Conservation (phyloP, 1,140 invertebrate species). For the Conopomorpha cramerella region DNA sequence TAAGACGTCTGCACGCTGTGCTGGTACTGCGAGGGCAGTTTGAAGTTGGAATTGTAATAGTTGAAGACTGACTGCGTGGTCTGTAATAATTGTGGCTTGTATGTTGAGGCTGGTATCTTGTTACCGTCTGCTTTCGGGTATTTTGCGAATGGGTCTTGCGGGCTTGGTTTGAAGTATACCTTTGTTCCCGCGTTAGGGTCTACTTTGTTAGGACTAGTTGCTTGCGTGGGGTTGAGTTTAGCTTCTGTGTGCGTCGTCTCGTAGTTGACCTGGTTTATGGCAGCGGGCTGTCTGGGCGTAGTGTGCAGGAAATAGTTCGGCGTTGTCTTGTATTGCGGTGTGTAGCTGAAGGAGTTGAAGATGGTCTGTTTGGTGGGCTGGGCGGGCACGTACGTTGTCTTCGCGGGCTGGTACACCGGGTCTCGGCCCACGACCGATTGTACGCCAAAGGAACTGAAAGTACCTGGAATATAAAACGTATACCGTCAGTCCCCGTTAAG, state of each 20-base stretch:
- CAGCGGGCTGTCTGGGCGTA: constrained; percentile 33
- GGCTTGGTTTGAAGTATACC: constrained; percentile 44
- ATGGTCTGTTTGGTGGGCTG: constrained; percentile 39
- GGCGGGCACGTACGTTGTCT: constrained; percentile 31
- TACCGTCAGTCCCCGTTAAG: no score
- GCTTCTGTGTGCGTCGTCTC: constrained; percentile 29
- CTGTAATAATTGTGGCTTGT: constrained; percentile 31
- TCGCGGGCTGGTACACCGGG: constrained; percentile 24
- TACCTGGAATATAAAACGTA: constrained; percentile 44
- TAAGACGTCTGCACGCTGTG: constrained; percentile 12
- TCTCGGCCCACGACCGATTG: constrained; percentile 49
- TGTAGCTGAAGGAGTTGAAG: constrained; percentile 40
- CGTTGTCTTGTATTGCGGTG: constrained; percentile 33
- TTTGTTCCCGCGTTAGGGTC: constrained; percentile 37
- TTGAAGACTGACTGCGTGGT: constrained; percentile 26
- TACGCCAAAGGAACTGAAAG: constrained; percentile 50
- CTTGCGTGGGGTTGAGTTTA: constrained; percentile 25
- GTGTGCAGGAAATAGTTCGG: constrained; percentile 26
- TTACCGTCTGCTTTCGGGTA: constrained; percentile 23
- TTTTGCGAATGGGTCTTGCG: constrained; percentile 47
- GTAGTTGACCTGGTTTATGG: constrained; percentile 25
- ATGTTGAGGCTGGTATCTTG: constrained; percentile 32
- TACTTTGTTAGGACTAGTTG: constrained; percentile 26
- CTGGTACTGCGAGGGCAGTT: background rate
- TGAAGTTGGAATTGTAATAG: constrained; percentile 17